Percentiles rank a stretch among this genome's conserved stretches.
These are phyloP conservation scores for Acanthochromis polyacanthus DNA, from an alignment of 2,113 vertebrate genomes.

Conservation along the genomic window DNA sequence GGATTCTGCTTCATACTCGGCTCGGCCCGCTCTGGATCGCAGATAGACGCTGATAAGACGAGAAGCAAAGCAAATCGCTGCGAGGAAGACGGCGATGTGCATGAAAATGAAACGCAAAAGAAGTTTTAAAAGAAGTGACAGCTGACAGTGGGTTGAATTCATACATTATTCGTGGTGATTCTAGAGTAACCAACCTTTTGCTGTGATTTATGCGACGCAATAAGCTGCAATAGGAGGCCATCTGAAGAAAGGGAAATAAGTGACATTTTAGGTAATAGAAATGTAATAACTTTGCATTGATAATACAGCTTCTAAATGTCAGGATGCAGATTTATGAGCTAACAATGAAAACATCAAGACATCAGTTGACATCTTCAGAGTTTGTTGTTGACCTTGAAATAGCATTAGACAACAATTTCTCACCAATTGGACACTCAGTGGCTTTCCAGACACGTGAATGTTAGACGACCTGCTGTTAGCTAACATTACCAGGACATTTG, in stretches of 20 bases:
- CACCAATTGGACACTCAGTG: no score
- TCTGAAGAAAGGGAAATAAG: background rate
- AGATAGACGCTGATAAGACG: slow-evolving; percentile 21
- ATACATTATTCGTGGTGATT: background rate
- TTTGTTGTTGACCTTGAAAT: background rate
- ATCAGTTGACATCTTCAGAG: background rate
- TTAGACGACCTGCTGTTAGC: no score
- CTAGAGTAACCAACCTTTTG: slow-evolving; percentile 16
- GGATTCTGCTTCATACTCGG: slow-evolving; percentile 20
- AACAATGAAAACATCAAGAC: background rate
- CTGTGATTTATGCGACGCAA: background rate
- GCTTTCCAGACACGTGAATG: no score
- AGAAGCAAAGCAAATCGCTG: slow-evolving; percentile 12
- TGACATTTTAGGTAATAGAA: slow-evolving; percentile 5
- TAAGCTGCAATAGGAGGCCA: background rate
- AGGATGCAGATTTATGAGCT: background rate
- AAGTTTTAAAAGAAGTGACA: background rate
- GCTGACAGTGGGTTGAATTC: background rate
- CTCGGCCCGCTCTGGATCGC: background rate
- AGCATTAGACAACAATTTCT: no score
- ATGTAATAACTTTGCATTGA: background rate
- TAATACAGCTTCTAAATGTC: background rate
- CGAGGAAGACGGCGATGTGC: background rate
- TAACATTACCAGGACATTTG: no score
- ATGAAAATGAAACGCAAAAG: background rate